Evolutionary conservation across 2,113 vertebrate species (phyloP).

Genomic region (Ciconia maguari): DNA sequence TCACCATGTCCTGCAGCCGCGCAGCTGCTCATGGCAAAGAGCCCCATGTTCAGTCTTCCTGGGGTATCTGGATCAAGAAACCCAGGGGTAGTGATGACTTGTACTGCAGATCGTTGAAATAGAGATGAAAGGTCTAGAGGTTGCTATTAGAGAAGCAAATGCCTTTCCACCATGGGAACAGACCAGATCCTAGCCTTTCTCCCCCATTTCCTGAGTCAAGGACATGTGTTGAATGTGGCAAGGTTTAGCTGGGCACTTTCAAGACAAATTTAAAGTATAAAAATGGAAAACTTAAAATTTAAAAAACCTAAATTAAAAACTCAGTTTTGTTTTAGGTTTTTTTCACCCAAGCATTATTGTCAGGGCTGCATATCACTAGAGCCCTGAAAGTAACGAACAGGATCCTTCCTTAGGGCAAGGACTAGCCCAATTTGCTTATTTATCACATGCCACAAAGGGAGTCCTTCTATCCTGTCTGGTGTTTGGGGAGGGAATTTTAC

Average conservation of each 20-base stretch:
- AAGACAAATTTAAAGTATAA: neutral
- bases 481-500: neutral
- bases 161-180: neutral
- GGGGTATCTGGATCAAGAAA: neutral
- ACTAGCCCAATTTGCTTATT: neutral
- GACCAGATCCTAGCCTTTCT: neutral
- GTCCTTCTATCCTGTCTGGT: neutral
- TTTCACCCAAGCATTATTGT: neutral
- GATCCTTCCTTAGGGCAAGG: neutral
- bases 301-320: neutral
- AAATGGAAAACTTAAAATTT: neutral
- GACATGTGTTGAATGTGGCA: neutral
- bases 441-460: neutral
- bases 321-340: no score
- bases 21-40: neutral
- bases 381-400: accelerated
- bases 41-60: neutral
- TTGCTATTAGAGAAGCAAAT: neutral
- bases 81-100: neutral
- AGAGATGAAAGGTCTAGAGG: neutral
- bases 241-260: neutral
- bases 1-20: neutral
- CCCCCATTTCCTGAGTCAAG: neutral
- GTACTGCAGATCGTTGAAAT: neutral
- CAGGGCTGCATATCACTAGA: neutral